Base-by-base conservation (phyloP, 2,888 invertebrate species). In the Odontocolon sp. region DNA sequence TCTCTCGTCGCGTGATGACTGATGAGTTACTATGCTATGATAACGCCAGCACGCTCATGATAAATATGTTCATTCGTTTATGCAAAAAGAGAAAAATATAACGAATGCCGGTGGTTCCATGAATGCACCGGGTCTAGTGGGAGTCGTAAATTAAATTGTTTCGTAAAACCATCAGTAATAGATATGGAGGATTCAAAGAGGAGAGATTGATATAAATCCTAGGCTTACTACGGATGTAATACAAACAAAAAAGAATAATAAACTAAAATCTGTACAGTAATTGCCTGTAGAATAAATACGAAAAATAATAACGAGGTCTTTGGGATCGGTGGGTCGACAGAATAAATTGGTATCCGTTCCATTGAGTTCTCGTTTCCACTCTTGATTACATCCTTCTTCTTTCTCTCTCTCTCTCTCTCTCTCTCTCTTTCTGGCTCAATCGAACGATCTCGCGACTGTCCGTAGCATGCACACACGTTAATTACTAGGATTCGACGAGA, bases 111-210 rank as follows among this genome's bases (percentile, higher is more conserved):
- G 26, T 47, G 42, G 56, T 45, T 67, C 33, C 31, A 45, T 16
- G 21, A 56, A 52, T 52, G 23, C 16, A 40, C n/a, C 14, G 6
- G 28, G 26, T 9, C 52, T 16, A n/a, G n/a, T 16, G 4, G 31
- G 21, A 9, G 11, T 54, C 54, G 40, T 54, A 42, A 54, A 54
- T 54, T 54, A 42, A 54, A 42, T 54, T 54, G 54, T 40, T 54
- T 54, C 42, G 31, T 31, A 50, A 11, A 50, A 26, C 23, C 50
- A 11, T n/a, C 4, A 26, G 50, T 26, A 11, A 50, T 11, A 11
- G 50, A 50, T 28, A 26, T 26, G n/a, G n/a, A 9, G 26, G 5
- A 14, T 16, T 50, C 5, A 0, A 50, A 4, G 4, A 11, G 5
- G 6, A 11, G 50, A 50, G 11, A 26, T 26, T 23, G 8, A 0